Evolutionary conservation across 2,113 vertebrate species (phyloP), one percentile per base, ranked within the genome.

Genomic region (Colossoma macropomum): DNA sequence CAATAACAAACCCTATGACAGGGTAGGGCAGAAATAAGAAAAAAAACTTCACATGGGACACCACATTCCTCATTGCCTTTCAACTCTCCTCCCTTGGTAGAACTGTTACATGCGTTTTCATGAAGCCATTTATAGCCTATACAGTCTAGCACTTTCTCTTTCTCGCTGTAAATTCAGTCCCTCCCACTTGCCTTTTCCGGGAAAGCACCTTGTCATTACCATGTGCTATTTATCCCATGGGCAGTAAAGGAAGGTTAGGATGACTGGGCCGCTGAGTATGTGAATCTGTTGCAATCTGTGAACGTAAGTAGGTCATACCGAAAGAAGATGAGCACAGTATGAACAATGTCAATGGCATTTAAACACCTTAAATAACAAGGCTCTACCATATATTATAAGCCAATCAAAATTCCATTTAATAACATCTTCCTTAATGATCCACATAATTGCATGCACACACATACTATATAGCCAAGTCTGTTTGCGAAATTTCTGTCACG

Each of bases 91-190:
- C 30, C 66, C 32, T 38, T 12, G 32, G 30, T 38, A 21, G 21
- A 38, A 32, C 66, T 15, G 17, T 65, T 65, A 65, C 12, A 16
- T 32, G 2, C 3, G 4, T 38, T 69, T 69, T 38, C 66, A 38
- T 69, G 17, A n/a, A 69, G 66, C 30, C 30, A 68, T 30, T 34
- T 68, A 68, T 68, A 32, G 65, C 66, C 66, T 38, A 21, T 69
- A 38, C 3, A 38, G 21, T 17, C 32, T 34, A 23, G 17, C 66
- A 38, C 32, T 38, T 23, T 65, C 15, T 23, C 32, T 34, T 25
- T 19, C 66, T 38, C 32, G 30, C 17, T 68, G 65, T 68, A 68
- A 68, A 68, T 68, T 32, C 30, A 68, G 32, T 68, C 65, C 65
- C 28, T 32, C 30, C 65, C 52, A 54, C 15, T 23, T 8, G 0